Base-by-base conservation (phyloP, 2,888 invertebrate genomes). In the Scaptomyza parva region DNA sequence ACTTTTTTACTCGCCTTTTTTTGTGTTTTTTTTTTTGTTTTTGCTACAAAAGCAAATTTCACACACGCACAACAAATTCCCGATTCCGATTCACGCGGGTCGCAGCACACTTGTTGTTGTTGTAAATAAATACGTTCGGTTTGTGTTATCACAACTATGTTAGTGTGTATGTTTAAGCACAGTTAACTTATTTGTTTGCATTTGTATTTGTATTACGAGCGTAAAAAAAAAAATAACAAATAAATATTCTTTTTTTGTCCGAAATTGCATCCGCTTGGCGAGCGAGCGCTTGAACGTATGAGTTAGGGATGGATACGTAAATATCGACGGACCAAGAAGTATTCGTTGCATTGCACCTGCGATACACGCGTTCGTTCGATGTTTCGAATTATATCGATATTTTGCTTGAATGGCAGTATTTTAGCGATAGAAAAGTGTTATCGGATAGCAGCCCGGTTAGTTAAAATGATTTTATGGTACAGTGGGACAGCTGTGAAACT, bases 261-360 rank as follows among this genome's bases (percentile, higher is more conserved):
- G 70, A 70, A 73, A 65, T 59, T 74, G 70, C 73, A 74, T 73
- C 73, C 70, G 74, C 73, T 74, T 70, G 69, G 40, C 58, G 53
- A 69, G 70, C 73, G 74, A 73, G 65, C 70, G 73, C 64, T 73
- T 73, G 57, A 73, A 73, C 73, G 74, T 73, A 73, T 73, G 72
- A 64, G 69, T 54, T 60, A 54, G 68, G n/a, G 60, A 67, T 58
- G 60, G 68, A 26, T 18, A 39, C 11, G n/a, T n/a, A 33, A 26
- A 30, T 41, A 51, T 37, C 59, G 59, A 51, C 50, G 3, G 2
- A 22, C 12, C 18, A 8, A 39, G 26, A 9, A 12, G 5, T 17
- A 35, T 20, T 53, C 53, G 52, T 44, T 67, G 17, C 18, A 12
- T 12, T 18, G 8, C 28, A 9, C 9, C 28, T 2, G 22, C 43